These are phyloP conservation scores for Anneissia japonica DNA, from an alignment of 35 echinoderm and acorn worm species.

Conservation along the genomic window DNA sequence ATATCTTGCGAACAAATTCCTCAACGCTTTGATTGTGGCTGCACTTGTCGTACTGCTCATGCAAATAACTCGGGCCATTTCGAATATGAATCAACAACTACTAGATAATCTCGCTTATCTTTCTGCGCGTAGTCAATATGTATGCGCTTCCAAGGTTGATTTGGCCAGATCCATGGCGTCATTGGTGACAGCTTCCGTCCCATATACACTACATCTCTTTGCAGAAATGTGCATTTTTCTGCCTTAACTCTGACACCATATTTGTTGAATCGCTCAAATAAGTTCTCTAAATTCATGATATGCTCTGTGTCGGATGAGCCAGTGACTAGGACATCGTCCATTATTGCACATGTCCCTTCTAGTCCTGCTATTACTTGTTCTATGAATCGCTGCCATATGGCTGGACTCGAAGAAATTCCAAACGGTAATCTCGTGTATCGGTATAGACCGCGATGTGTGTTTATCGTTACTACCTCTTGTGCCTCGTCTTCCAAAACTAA, in stretches of 20 bases:
- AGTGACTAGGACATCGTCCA: constrained; percentile 63
- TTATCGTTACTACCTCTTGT: background rate
- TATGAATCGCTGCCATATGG: constrained; percentile 34
- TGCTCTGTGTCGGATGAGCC: constrained; percentile 40
- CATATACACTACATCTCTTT: constrained; percentile 27
- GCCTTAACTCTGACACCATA: constrained; percentile 31
- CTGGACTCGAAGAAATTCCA: constrained; percentile 33
- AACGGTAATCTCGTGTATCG: background rate
- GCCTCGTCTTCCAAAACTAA: constrained; percentile 3
- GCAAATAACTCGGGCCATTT: too few relatives aligned
- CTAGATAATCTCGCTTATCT: too few relatives aligned
- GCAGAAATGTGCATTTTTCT: constrained; percentile 40
- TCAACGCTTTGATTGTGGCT: too few relatives aligned
- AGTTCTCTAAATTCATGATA: constrained; percentile 14
- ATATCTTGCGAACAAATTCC: too few relatives aligned
- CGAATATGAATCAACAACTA: too few relatives aligned
- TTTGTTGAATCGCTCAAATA: constrained; percentile 30
- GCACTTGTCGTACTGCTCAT: too few relatives aligned
- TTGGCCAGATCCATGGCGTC: too few relatives aligned
- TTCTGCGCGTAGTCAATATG: too few relatives aligned
- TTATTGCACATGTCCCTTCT: constrained; percentile 30
- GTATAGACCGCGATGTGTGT: constrained; percentile 8
- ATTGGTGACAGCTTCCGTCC: constrained; percentile 31
- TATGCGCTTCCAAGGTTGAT: too few relatives aligned
- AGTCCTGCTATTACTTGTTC: constrained; percentile 37